phyloP scores from a whole-genome alignment of 2,113 vertebrate genomes.

The Scopus umbretta region DNA sequence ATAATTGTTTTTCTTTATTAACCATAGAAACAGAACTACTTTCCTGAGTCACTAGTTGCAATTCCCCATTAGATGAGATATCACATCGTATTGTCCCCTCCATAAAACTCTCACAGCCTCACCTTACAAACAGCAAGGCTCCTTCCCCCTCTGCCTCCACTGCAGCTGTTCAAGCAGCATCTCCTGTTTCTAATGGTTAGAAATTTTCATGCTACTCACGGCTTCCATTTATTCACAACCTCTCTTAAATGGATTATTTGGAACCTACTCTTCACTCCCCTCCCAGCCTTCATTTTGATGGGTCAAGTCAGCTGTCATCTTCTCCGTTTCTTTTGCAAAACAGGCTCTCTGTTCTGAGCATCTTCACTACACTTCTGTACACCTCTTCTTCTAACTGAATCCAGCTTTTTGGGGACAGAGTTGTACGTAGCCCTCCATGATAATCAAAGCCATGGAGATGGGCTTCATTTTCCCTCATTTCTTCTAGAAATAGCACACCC shows the following conservation, averaged over 20 bases:
- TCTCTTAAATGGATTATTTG: background rate
- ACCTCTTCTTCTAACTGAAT: background rate
- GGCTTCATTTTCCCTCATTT: background rate
- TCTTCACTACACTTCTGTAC: background rate
- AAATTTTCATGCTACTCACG: background rate
- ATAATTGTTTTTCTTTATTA: background rate
- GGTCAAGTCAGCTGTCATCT: rapidly evolving
- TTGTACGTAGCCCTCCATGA: background rate
- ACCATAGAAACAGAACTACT: background rate
- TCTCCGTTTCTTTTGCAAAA: background rate
- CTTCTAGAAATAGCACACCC: background rate
- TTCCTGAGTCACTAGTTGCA: background rate
- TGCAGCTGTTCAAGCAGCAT: background rate
- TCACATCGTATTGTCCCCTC: background rate
- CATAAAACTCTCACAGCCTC: background rate
- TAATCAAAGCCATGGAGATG: background rate
- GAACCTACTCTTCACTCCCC: background rate
- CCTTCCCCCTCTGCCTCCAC: background rate
- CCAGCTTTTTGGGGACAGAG: background rate
- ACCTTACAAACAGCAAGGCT: background rate
- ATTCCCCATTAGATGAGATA: background rate
- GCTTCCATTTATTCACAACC: background rate
- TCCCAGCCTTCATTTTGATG: background rate
- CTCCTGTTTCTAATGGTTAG: background rate
- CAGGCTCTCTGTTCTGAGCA: background rate